phyloP scores from a whole-genome alignment of 2,113 vertebrate genomes.

The Acanthochromis polyacanthus region DNA sequence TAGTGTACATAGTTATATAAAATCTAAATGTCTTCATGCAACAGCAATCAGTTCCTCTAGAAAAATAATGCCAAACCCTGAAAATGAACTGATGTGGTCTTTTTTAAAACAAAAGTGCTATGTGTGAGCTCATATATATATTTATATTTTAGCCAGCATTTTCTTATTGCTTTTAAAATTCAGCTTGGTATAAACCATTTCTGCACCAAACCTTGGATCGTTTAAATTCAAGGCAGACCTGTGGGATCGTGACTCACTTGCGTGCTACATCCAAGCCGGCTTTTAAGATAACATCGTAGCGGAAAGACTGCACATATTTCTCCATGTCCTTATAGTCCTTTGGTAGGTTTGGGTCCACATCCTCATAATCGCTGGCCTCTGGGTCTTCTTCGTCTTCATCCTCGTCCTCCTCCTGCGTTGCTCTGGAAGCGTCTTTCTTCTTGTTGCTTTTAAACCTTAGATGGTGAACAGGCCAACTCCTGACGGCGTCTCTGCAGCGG shows the following conservation, averaged over 20 bases:
- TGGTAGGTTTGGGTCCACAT: constrained; percentile 81
- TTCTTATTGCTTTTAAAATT: background rate
- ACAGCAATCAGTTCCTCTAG: too few species aligned
- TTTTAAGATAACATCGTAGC: constrained; percentile 92
- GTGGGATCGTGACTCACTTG: constrained; percentile 87
- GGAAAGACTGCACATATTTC: constrained; percentile 90
- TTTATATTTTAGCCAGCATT: background rate
- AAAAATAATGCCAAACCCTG: too few species aligned
- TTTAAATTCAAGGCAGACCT: background rate
- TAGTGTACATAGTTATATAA: too few species aligned
- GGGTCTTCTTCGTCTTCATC: constrained; percentile 84
- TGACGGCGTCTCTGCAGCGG: constrained; percentile 59
- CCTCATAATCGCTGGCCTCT: constrained; percentile 85
- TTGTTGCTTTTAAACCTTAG: constrained; percentile 90
- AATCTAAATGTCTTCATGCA: too few species aligned
- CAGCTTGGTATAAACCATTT: background rate
- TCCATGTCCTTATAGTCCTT: constrained; percentile 95
- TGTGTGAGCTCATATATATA: too few species aligned
- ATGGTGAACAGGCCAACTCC: constrained; percentile 74
- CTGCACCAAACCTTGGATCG: background rate
- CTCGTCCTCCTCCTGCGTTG: constrained; percentile 80
- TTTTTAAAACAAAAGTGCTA: too few species aligned
- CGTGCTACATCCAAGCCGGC: constrained; percentile 91
- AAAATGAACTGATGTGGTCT: too few species aligned
- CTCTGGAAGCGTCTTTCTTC: constrained; percentile 80